phyloP scores from a whole-genome alignment of 2,113 vertebrate species.

The Ceyx cyanopectus region DNA sequence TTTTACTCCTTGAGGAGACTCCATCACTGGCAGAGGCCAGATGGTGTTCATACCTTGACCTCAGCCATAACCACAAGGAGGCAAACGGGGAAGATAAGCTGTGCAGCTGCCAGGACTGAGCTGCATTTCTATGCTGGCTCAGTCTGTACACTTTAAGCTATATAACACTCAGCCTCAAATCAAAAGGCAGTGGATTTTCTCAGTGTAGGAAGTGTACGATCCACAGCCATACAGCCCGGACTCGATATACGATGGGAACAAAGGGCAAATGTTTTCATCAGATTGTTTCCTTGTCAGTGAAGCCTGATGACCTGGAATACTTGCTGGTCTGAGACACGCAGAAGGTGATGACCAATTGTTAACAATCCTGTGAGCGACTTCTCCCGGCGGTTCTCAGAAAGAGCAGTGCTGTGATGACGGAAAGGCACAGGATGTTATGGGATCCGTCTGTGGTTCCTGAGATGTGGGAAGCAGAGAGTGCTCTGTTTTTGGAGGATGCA shows the following conservation, averaged over 20 bases:
- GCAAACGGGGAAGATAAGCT: background rate
- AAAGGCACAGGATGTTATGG: conserved; percentile 78
- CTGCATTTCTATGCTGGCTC: background rate
- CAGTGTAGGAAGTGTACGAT: background rate
- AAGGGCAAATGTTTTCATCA: conserved; percentile 38
- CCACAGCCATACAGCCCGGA: background rate
- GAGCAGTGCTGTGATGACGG: conserved; percentile 47
- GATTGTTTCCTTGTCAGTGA: conserved; percentile 53
- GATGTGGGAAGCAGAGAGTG: conserved; percentile 75
- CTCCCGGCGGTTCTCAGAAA: conserved; percentile 67
- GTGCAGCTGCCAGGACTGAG: background rate
- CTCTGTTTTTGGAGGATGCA: conserved; percentile 57
- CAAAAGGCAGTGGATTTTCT: background rate
- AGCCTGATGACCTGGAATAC: background rate
- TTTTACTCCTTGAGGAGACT: background rate
- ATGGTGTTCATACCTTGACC: rapidly evolving
- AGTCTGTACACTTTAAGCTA: background rate
- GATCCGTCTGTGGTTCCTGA: conserved; percentile 53
- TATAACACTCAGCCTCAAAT: background rate
- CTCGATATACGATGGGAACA: background rate
- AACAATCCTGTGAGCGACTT: conserved; percentile 73
- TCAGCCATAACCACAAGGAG: background rate
- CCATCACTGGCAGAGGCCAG: background rate
- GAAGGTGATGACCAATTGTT: conserved; percentile 77
- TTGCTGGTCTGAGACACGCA: conserved; percentile 56